Evolutionary conservation across 2,888 invertebrate species (phyloP).

Genomic region (Drosophila emarginata): DNA sequence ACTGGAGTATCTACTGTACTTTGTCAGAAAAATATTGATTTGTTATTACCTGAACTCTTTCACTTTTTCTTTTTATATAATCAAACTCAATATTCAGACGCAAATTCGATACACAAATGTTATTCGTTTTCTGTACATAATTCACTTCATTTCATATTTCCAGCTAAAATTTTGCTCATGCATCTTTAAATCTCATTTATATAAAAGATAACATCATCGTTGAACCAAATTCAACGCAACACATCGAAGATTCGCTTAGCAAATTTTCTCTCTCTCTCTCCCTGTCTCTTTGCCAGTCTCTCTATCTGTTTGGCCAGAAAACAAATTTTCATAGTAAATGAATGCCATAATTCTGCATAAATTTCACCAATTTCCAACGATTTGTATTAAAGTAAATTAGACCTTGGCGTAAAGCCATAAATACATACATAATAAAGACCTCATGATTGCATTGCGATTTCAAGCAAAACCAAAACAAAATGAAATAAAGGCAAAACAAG

Average conservation of each 20-base stretch:
- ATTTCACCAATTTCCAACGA: constrained; percentile 35
- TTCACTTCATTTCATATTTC: background rate
- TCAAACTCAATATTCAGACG: background rate
- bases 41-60: background rate
- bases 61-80: background rate
- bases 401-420: constrained; percentile 36
- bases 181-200: constrained; percentile 4
- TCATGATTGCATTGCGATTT: constrained; percentile 40
- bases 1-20: too few relatives aligned
- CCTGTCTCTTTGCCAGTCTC: background rate
- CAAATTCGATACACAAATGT: background rate
- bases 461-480: constrained; percentile 13
- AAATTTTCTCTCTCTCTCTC: background rate
- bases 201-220: constrained; percentile 4
- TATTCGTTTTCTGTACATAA: background rate
- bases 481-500: constrained; percentile 8
- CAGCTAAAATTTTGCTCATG: background rate
- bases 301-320: constrained; percentile 2
- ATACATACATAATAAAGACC: constrained; percentile 31
- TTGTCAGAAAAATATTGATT: background rate
- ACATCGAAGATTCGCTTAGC: background rate
- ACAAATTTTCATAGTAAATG: constrained; percentile 11
- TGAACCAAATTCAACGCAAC: constrained; percentile 1
- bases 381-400: constrained; percentile 35
- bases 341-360: constrained; percentile 50